phyloP scores from a whole-genome alignment of 92 coral and sea anemone species.

The Paragorgia papillata region DNA sequence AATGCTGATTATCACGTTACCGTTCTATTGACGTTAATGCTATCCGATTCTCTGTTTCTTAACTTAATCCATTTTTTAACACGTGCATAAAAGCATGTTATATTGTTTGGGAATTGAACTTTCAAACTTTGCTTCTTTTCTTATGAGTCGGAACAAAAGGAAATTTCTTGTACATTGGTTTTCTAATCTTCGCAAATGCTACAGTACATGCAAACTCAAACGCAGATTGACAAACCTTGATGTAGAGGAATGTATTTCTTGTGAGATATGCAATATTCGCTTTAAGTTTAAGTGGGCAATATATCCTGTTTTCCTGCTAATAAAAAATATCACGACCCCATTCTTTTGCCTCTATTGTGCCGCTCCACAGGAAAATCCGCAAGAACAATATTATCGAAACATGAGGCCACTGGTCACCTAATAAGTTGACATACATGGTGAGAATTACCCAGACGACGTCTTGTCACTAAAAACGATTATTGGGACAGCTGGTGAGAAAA shows the following conservation, averaged over 20 bases:
- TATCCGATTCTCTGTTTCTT: too few species aligned
- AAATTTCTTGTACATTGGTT: background rate
- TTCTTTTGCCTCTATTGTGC: slow-evolving; percentile 19
- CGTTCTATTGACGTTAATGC: background rate
- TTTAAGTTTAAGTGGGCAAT: background rate
- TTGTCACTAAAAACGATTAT: too few species aligned
- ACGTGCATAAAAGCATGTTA: background rate
- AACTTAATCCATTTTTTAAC: background rate
- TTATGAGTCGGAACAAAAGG: background rate
- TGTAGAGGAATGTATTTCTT: background rate
- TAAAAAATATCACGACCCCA: slow-evolving; percentile 26
- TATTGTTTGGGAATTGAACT: background rate
- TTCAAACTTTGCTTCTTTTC: background rate
- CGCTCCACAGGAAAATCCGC: slow-evolving; percentile 37
- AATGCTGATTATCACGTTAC: background rate
- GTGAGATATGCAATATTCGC: background rate
- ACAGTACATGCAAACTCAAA: background rate
- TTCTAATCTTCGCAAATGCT: background rate
- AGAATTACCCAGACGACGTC: background rate
- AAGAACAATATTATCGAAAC: slow-evolving; percentile 26
- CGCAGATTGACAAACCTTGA: background rate
- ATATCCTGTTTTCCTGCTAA: slow-evolving; percentile 8
- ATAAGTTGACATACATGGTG: background rate
- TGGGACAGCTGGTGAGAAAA: too few species aligned
- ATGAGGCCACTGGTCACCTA: slow-evolving; percentile 2